phyloP scores from a whole-genome alignment of 2,888 invertebrate species.

The Drosophila colorata region DNA sequence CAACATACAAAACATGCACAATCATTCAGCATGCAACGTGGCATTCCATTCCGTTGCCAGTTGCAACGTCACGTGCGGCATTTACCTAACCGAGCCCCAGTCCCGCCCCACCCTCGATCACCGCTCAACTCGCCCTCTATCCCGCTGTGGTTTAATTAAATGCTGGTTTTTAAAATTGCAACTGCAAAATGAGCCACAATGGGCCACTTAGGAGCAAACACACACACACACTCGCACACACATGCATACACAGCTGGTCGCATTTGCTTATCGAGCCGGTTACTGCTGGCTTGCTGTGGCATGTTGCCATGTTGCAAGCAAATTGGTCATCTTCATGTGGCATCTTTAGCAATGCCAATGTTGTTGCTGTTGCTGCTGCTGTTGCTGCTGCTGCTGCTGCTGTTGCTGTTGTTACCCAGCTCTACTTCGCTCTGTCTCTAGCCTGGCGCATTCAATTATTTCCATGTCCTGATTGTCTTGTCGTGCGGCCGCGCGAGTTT shows the following conservation, averaged over 20 bases:
- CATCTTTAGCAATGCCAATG: slow-evolving; percentile 58
- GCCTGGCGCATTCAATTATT: slow-evolving; percentile 79
- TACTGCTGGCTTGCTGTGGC: slow-evolving; percentile 37
- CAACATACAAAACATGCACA: slow-evolving; percentile 58
- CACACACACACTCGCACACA: slow-evolving; percentile 18
- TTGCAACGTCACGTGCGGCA: slow-evolving; percentile 67
- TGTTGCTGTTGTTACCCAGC: slow-evolving; percentile 17
- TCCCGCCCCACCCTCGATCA: background rate
- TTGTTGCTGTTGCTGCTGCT: slow-evolving; percentile 31
- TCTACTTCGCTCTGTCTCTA: slow-evolving; percentile 18
- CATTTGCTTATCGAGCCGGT: slow-evolving; percentile 77
- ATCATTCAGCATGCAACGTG: slow-evolving; percentile 68
- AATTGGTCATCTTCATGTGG: slow-evolving; percentile 79
- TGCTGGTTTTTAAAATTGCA: slow-evolving; percentile 78
- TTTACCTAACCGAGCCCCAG: slow-evolving; percentile 8
- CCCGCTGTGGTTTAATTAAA: slow-evolving; percentile 72
- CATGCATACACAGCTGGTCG: slow-evolving; percentile 28
- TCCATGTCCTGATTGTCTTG: slow-evolving; percentile 81
- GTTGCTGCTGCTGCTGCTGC: slow-evolving; percentile 26
- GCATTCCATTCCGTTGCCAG: slow-evolving; percentile 47
- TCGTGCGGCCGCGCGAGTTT: slow-evolving; percentile 75
- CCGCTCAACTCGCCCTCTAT: slow-evolving; percentile 10
- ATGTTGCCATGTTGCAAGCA: slow-evolving; percentile 75
- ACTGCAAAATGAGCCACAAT: slow-evolving; percentile 79
- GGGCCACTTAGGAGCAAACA: slow-evolving; percentile 68